Evolutionary conservation across 2,797 vertebrate genomes (phyloP).

Genomic region (Eulemur coronatus): DNA sequence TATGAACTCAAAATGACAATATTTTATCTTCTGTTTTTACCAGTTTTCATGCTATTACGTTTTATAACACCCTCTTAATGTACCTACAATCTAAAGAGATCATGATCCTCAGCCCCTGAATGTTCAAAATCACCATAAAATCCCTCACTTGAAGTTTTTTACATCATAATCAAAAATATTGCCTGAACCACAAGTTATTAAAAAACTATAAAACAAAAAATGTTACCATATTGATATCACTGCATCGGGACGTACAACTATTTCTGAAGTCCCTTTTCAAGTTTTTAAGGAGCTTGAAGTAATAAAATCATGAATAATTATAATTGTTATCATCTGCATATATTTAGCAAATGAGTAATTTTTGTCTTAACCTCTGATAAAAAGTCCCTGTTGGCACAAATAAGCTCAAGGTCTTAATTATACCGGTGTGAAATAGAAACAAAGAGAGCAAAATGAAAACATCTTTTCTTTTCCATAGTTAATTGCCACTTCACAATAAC

Average conservation of each 20-base stretch:
- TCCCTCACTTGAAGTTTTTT: background rate
- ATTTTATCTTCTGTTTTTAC: background rate
- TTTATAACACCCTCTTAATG: background rate
- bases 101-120: background rate
- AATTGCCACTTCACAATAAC: background rate
- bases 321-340: background rate
- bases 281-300: background rate
- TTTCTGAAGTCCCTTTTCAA: background rate
- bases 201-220: background rate
- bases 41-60: background rate
- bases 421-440: background rate
- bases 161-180: slow-evolving; percentile 20
- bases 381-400: slow-evolving; percentile 22
- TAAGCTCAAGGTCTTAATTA: slow-evolving; percentile 42
- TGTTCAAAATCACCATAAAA: background rate
- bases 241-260: background rate
- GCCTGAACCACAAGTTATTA: background rate
- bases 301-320: slow-evolving; percentile 22
- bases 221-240: fast-evolving
- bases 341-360: slow-evolving; percentile 47
- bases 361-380: slow-evolving; percentile 28
- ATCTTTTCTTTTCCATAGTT: background rate
- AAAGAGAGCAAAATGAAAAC: background rate
- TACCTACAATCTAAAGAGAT: background rate
- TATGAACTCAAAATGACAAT: background rate